These are phyloP conservation scores for Drosophila littoralis DNA, from an alignment of 1,140 invertebrate species.

Conservation along the genomic window DNA sequence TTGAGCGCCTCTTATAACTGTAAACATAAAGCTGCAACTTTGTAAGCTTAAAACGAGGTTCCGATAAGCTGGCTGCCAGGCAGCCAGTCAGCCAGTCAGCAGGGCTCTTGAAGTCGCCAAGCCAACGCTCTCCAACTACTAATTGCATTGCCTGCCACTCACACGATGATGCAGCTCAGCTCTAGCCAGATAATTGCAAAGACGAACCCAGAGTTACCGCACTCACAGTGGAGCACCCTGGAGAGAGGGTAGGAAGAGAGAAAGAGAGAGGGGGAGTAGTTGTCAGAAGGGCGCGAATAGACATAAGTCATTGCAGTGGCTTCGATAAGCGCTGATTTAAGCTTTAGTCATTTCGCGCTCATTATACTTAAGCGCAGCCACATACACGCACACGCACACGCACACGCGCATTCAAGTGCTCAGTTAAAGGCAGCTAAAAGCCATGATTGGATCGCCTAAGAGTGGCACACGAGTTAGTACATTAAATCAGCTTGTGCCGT, in stretches of 20 bases:
- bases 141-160: slow-evolving; percentile 33
- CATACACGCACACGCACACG: slow-evolving; percentile 16
- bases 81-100: not conserved
- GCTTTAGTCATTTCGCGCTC: slow-evolving; percentile 60
- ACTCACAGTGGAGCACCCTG: not conserved
- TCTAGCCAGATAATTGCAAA: slow-evolving; percentile 15
- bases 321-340: slow-evolving; percentile 66
- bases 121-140: slow-evolving; percentile 17
- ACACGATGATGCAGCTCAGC: slow-evolving; percentile 17
- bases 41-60: slow-evolving; percentile 8
- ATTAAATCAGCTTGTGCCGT: slow-evolving; percentile 61
- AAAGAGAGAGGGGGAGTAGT: not conserved
- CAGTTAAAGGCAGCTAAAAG: slow-evolving; percentile 53
- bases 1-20: slow-evolving; percentile 6
- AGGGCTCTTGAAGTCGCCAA: slow-evolving; percentile 2
- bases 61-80: slow-evolving; percentile 22
- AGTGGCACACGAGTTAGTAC: slow-evolving; percentile 47
- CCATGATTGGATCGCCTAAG: slow-evolving; percentile 64
- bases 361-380: slow-evolving; percentile 38
- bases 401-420: slow-evolving; percentile 22
- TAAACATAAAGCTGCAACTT: slow-evolving; percentile 22
- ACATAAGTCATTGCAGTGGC: slow-evolving; percentile 26
- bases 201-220: not conserved
- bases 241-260: no score
- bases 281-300: not conserved